Base-by-base conservation (phyloP, 2,113 vertebrate species). In the Tonatia bakeri region DNA sequence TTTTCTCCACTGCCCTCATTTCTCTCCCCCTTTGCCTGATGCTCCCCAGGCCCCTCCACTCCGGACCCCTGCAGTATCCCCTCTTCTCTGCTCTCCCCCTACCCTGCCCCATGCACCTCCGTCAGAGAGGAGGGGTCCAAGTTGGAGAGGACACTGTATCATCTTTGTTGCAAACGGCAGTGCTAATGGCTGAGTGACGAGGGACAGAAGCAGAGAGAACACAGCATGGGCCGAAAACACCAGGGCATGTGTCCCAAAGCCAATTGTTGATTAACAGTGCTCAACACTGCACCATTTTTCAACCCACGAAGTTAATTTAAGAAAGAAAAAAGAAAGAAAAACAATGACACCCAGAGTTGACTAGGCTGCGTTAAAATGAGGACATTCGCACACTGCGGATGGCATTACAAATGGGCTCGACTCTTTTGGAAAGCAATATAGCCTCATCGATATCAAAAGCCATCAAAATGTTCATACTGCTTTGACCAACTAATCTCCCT, bases 371-470 rank as follows among this genome's bases (percentile, higher is more conserved):
- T 54, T 40, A 59, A 52, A 13, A 33, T 1, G 0, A 76, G 47
- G 59, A 20, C 22, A 17, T 4, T 4, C 0, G 0, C 0, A 0
- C 1, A 0, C 19, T 1, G 0, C 1, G 11, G 5, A 54, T 2
- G 56, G 54, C 14, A 4, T 54, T 15, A 15, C 90, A 16, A 24
- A 73, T 0, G 5, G 61, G n/a, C 9, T 11, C 1, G 1, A 2
- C 69, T 75, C 54, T 40, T 33, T 1, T 4, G 50, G 56, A 85
- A 47, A 79, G 54, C 65, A 36, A 22, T 1, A 47, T 7, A 6
- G 43, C 33, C 84, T 72, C 59, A 3, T 16, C 0, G 0, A 43
- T 24, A 59, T 10, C 69, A 38, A 56, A 73, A 94, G 67, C 70
- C 85, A 43, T 61, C 43, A 43, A 38, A 81, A 64, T 0, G 7